Base-by-base conservation (phyloP, 2,113 vertebrate species). In the Andinoacara biseriatus region DNA sequence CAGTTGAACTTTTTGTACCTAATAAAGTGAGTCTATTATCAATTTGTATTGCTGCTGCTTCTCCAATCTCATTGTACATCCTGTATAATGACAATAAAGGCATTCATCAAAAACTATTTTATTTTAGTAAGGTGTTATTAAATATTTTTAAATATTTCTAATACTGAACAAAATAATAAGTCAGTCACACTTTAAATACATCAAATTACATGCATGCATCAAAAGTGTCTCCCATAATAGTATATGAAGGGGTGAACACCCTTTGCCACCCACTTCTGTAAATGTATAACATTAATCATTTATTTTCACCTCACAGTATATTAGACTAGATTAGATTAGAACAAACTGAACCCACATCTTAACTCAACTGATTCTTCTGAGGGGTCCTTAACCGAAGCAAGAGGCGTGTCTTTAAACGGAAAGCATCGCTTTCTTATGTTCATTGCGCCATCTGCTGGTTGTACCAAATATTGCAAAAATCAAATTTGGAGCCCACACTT, bases 401-500 rank as follows among this genome's bases (percentile, higher is more conserved):
- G 6, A 52, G 17, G 6, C 49, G 11, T 31, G 65, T 69, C 65
- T 31, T 10, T 20, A 20, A 69, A 52, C 11, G 24, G 65, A 5
- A 52, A 18, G 65, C 24, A 20, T 26, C 24, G 49, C 65, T 69
- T 69, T 52, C 24, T 69, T 57, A 7, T 72, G 76, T 43, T 22
- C 46, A 62, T 24, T 78, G 76, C 82, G 7, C 76, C 82, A 74
- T 54, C 82, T 84, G 67, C 67, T 80, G 82, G 56, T 26, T 63
- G 65, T 72, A 24, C n/a, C 18, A 29, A 10, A 24, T 69, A 24
- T 22, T 11, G 14, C 54, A 58, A 72, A 60, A 52, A 26, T 7
- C 40, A 35, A 22, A 31, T 33, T n/a, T 62, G 58, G 8, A 60
- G 13, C 29, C n/a, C 26, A 10, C 10, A 1, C 13, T 33, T 77